Evolutionary conservation across 2,797 vertebrate genomes (phyloP), one percentile per base, ranked within the genome.

Genomic region (Tympanoctomys barrerae): DNA sequence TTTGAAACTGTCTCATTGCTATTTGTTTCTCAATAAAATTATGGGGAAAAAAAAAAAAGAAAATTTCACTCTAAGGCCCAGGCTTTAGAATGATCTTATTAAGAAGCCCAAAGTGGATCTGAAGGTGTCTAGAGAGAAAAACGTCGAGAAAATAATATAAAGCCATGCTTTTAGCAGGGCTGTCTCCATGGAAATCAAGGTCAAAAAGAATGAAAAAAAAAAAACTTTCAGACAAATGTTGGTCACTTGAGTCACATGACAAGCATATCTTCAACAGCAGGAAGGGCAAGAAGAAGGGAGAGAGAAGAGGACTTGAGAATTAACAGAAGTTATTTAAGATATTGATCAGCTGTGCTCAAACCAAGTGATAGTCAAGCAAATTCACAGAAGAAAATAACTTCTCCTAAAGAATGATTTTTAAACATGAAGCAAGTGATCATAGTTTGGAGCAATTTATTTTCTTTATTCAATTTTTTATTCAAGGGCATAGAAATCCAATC

Each of bases 401-500:
- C n/a, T 78, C 54, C 46, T 84, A 12, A 42, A 95, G 62, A 86
- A 68, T 42, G 89, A 80, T 57, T 83, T 64, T 95, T 88, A 86
- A 89, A 75, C 79, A 88, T 83, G 59, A 85, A 82, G 61, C 64
- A 19, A 70, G 1, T 82, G 49, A 88, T 59, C 88, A 0, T 59
- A 82, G 59, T 87, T 61, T 83, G n/a, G 33, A 75, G 36, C 83
- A 12, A 5, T 94, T 75, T 66, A 77, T 66, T 87, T 96, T 73
- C 36, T 93, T 64, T 68, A 36, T 52, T 93, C 31, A 92, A n/a
- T 73, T 92, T 68, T 70, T 79, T 62, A 91, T 66, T 88, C 70
- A 94, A 94, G 61, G 52, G 70, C 33, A 75, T 66, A 85, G 71
- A 89, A 86, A 94, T 95, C 54, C 49, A 93, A 81, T 86, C 42